Evolutionary conservation across 2,113 vertebrate genomes (phyloP), one percentile per base, ranked within the genome.

Genomic region (Clarias magur): DNA sequence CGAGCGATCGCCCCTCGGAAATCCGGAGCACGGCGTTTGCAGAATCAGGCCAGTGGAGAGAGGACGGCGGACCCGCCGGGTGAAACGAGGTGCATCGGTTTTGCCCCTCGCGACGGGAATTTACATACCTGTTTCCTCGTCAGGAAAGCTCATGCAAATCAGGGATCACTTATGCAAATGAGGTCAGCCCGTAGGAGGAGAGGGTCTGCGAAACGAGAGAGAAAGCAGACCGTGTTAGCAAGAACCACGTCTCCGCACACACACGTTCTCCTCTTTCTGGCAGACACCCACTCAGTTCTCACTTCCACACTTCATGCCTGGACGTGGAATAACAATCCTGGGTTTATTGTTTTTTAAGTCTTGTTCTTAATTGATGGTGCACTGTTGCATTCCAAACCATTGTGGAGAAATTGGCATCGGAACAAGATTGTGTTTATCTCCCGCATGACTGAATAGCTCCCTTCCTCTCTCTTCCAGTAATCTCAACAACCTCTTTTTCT

Each of bases 101-200:
- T 21, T 72, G 75, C 38, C 72, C 63, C 25, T 6, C 38, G 67
- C 87, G 73, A 57, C 53, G 30, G 48, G 6, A 85, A 91, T 92
- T 83, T 90, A 78, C 91, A 91, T 88, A 68, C 87, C 90, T 89
- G 85, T 88, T 63, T 76, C 56, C 89, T 84, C 75, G 84, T 89
- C 87, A 79, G 79, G 78, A 38, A 79, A 62, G 88, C 67, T 76
- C 89, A 86, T 91, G 89, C 72, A 89, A 86, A 89, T 87, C 87
- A 76, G 79, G 81, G 67, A 80, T 89, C 30, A 67, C 84, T 75
- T 84, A 75, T 90, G 86, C 87, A 89, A 88, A 85, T 88, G 65
- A 88, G 89, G 85, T 86, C 88, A 78, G 82, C 65, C 84, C 76
- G 88, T 91, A 88, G 90, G 87, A 90, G 88, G 70, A 85, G 56